Conservation (phyloP, 2,888 invertebrate species). For the Eustalomyia histrio region DNA sequence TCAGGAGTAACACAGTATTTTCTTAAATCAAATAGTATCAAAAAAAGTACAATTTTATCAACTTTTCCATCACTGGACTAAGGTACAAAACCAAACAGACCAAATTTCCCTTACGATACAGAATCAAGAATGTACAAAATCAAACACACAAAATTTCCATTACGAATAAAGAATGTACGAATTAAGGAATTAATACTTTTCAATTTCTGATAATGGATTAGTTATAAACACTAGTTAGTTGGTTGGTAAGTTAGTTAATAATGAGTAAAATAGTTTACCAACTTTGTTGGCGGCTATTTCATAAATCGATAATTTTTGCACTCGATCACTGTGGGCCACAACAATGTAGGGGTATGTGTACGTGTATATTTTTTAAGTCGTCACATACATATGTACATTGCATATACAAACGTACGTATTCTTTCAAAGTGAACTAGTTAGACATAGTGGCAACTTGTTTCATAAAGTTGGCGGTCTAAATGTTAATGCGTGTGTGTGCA, state of each 20-base stretch:
- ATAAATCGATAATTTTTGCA: slow-evolving; percentile 62
- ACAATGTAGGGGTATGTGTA: slow-evolving; percentile 14
- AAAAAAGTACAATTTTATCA: too few relatives aligned
- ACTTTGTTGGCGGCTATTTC: slow-evolving; percentile 59
- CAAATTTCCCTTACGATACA: too few relatives aligned
- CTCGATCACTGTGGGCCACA: slow-evolving; percentile 54
- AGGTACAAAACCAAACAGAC: too few relatives aligned
- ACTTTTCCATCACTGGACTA: too few relatives aligned
- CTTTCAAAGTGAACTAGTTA: slow-evolving; percentile 55
- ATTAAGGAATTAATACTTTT: neutral
- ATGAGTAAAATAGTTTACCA: slow-evolving; percentile 38
- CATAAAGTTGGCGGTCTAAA: slow-evolving; percentile 46
- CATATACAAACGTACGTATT: neutral
- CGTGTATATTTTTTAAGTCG: neutral
- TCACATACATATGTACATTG: too few relatives aligned
- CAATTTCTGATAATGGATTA: neutral
- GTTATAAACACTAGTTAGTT: neutral
- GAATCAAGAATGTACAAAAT: too few relatives aligned
- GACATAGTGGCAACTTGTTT: slow-evolving; percentile 63
- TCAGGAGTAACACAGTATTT: too few relatives aligned
- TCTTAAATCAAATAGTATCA: too few relatives aligned
- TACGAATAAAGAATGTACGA: too few relatives aligned
- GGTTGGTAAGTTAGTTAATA: slow-evolving; percentile 20
- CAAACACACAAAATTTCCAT: too few relatives aligned
- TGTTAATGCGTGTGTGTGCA: slow-evolving; percentile 49